Evolutionary conservation across 2,113 vertebrate species (phyloP).

Genomic region (Anolis sagrei): DNA sequence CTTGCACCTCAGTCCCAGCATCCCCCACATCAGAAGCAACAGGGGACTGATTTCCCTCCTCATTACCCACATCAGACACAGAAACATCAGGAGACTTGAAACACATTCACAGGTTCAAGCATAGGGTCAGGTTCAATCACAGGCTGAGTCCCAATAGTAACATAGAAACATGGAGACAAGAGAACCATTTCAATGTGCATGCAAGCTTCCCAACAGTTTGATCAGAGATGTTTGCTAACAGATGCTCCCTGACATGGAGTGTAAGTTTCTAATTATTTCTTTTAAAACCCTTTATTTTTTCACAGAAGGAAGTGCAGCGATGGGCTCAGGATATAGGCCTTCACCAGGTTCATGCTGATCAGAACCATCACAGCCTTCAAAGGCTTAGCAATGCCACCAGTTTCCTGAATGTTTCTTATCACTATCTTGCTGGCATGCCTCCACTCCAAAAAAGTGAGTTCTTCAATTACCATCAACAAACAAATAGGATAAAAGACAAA

Average conservation of each 20-base stretch:
- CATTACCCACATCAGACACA: too few relatives aligned
- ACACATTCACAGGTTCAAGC: too few relatives aligned
- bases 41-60: too few relatives aligned
- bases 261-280: not conserved
- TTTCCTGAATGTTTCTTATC: slow-evolving; percentile 50
- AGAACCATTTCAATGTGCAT: too few relatives aligned
- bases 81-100: too few relatives aligned
- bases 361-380: slow-evolving; percentile 38
- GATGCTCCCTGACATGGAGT: not conserved
- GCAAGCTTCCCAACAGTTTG: too few relatives aligned
- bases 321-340: slow-evolving; percentile 22
- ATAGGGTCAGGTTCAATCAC: too few relatives aligned
- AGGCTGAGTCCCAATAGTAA: too few relatives aligned
- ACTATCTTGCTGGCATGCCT: slow-evolving; percentile 63
- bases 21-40: too few relatives aligned
- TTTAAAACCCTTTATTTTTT: not conserved
- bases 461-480: not conserved
- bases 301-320: slow-evolving; percentile 42
- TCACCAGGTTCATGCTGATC: slow-evolving; percentile 37
- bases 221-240: not conserved
- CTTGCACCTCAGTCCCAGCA: too few relatives aligned
- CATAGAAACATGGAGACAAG: too few relatives aligned
- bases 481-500: not conserved
- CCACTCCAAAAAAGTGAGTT: slow-evolving; percentile 73
- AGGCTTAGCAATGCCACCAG: slow-evolving; percentile 25